Evolutionary conservation across 2,113 vertebrate genomes (phyloP), one percentile per base, ranked within the genome.

Genomic region (Oplegnathus fasciatus): DNA sequence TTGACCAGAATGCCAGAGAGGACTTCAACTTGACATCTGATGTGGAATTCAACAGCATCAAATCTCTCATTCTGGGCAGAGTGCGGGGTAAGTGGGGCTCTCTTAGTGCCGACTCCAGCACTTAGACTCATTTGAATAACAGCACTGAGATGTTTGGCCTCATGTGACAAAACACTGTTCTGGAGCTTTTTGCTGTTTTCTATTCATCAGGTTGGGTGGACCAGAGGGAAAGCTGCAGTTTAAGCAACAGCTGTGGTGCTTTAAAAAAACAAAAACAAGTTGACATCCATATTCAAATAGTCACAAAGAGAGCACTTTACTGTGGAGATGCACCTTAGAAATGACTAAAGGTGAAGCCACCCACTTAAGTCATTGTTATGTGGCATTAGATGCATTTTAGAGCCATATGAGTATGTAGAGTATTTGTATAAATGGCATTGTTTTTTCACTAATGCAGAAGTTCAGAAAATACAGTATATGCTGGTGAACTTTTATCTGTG

Each of bases 31-130:
- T 99, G 70, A 95, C 97, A 40, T 97, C 97, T 67, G 97, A 96
- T 34, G 94, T 90, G 62, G 97, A 98, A 83, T 97, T 98, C 94
- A 97, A 97, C 91, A 95, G 96, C 80, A 87, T 98, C 89, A 97
- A 96, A 86, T 96, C 96, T 13, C 93, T 99, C 17, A 78, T 94
- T 42, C 92, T 99, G 78, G 98, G 98, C 37, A 97, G 95, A 92
- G 95, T 97, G 90, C 94, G 89, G 64, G 97, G 98, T 99, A 94
- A 97, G 97, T 95, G 72, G 75, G 40, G 32, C 32, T 62, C 50
- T 81, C 20, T n/a, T 2, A 9, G 18, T 5, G 65, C 50, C 37
- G 2, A 20, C 50, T 42, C 1, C n/a, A 57, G 54, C 80, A 77
- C 44, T 69, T 73, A 69, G 34, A 62, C 69, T 68, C 62, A 84